Evolutionary conservation across 2,888 invertebrate species (phyloP), one percentile per base, ranked within the genome.

Genomic region (Polydrusus pterygomalis): DNA sequence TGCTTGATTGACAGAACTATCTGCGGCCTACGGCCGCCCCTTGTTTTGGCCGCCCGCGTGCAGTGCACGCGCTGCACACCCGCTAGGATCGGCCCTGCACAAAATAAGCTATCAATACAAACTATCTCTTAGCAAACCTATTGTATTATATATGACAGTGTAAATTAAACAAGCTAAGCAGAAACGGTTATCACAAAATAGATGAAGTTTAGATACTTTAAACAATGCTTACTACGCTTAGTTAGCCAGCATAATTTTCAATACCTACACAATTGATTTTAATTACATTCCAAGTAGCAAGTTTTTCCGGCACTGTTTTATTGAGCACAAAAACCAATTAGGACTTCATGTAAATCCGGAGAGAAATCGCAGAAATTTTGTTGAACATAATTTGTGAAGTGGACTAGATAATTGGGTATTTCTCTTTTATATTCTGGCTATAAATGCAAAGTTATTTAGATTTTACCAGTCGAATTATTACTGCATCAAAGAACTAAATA

Each of bases 331-430:
- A n/a, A 30, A 64, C 63, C 43, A 47, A 64, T 45, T 64, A 64
- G 17, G 38, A 15, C 56, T 58, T 40, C 45, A 56, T 58, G 38
- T 13, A 43, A 25, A 69, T 58, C 30, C 30, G 20, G 20, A 47
- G 74, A 74, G 68, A 74, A 60, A 74, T 67, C 65, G 47, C 65
- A 67, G 65, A 67, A 68, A 74, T 62, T 68, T 62, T 38, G 60
- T n/a, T 34, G 47, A 67, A 43, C 58, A 47, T 74, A 74, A 74
- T 68, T 74, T 74, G 74, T 17, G 62, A 62, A 67, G 67, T 68
- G 68, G 68, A 62, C 67, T 43, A 72, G 67, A 68, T 74, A 74
- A 74, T 74, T 74, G 74, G 74, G 58, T 73, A 74, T 74, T 74
- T 74, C 58, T 60, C 62, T 47, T 68, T 74, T 51, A 49, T 74